Evolutionary conservation across 1,140 invertebrate species (phyloP).

Genomic region (Belonocnema kinseyi): DNA sequence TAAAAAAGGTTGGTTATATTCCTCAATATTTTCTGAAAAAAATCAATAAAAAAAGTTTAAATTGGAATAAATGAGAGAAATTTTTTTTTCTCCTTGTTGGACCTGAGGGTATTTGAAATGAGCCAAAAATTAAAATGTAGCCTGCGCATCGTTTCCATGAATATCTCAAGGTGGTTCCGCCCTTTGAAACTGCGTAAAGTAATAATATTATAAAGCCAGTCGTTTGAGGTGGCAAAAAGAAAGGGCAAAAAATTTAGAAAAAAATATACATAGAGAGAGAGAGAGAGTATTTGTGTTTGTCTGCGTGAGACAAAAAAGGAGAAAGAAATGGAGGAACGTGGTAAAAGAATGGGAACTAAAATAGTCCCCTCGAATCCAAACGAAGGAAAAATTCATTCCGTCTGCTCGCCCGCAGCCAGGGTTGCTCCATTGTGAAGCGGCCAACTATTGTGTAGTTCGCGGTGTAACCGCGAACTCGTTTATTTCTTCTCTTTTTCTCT

Average conservation of each 20-base stretch:
- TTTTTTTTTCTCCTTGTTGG: too few species aligned
- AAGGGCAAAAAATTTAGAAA: conserved; percentile 35
- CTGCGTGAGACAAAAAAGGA: conserved; percentile 26
- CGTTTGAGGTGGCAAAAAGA: conserved; percentile 33
- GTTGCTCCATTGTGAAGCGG: conserved; percentile 52
- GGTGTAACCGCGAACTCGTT: conserved; percentile 47
- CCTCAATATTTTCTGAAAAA: too few species aligned
- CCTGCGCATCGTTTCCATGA: background rate
- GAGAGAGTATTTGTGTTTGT: background rate
- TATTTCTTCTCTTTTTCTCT: background rate
- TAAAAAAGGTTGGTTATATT: too few species aligned
- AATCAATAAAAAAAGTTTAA: too few species aligned
- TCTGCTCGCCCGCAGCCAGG: conserved; percentile 53
- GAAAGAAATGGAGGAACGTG: conserved; percentile 2
- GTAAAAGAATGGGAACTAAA: conserved; percentile 57
- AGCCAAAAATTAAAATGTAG: conserved; percentile 1
- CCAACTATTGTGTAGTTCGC: conserved; percentile 61
- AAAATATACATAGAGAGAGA: background rate
- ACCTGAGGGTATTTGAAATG: background rate
- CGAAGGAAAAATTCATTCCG: conserved; percentile 63
- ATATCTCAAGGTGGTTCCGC: background rate
- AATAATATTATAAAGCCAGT: conserved; percentile 55
- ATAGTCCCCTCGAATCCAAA: conserved; percentile 56
- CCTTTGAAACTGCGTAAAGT: conserved; percentile 53
- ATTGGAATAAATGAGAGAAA: too few species aligned